Evolutionary conservation across 2,888 invertebrate species (phyloP).

Genomic region (Oxystoma pomonae): DNA sequence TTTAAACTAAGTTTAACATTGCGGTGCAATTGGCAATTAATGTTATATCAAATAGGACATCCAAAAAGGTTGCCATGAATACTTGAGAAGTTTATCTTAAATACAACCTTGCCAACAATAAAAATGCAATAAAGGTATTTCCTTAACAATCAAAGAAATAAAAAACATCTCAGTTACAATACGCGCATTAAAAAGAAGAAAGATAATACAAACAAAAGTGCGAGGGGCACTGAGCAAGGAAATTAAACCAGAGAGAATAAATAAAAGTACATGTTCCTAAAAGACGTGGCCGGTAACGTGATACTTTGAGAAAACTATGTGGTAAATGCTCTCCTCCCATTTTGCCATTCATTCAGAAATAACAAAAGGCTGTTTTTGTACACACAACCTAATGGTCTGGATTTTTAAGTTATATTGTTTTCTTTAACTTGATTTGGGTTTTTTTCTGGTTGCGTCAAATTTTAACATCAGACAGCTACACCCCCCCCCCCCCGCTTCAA

Average conservation of each 20-base stretch:
- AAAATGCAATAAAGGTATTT: background rate
- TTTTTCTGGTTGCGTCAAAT: too few relatives aligned
- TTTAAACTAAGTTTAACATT: too few relatives aligned
- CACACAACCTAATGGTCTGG: background rate
- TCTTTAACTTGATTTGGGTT: too few relatives aligned
- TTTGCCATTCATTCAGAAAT: background rate
- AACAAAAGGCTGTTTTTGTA: background rate
- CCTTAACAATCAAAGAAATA: background rate
- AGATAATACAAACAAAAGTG: background rate
- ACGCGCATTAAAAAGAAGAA: background rate
- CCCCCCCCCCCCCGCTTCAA: too few relatives aligned
- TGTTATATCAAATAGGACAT: too few relatives aligned
- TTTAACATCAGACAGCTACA: too few relatives aligned
- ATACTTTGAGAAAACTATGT: slow-evolving; percentile 39
- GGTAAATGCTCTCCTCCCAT: slow-evolving; percentile 32
- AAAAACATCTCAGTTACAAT: background rate
- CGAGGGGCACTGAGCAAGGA: slow-evolving; percentile 1
- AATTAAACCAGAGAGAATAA: background rate
- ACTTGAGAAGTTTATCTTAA: too few relatives aligned
- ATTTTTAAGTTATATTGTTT: too few relatives aligned
- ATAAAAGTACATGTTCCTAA: background rate
- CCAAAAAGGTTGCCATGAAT: too few relatives aligned
- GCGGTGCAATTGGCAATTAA: too few relatives aligned
- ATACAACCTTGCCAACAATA: background rate
- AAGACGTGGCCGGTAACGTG: slow-evolving; percentile 31